phyloP scores from a whole-genome alignment of 1,140 invertebrate species.

The Bombyx mori region ASM3026992v2 NC_085108.1:1977001-1977500 shows the following conservation, averaged over 20 bases:
- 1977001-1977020: background rate
- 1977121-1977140: conserved; percentile 7
- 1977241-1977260: no score
- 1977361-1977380: no score
- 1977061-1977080: conserved; percentile 5
- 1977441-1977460: no score
- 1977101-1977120: conserved; percentile 14
- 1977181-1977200: background rate
- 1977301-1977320: conserved; percentile 7
- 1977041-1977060: conserved; percentile 21
- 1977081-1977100: conserved; percentile 5
- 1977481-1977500: no score
- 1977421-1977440: no score
- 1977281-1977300: conserved; percentile 16
- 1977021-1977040: conserved; percentile 3
- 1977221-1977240: background rate
- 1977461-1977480: no score
- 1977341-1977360: no score
- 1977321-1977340: conserved; percentile 1
- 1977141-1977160: conserved; percentile 2
- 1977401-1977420: no score
- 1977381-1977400: no score
- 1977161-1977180: background rate
- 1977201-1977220: background rate
- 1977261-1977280: conserved; percentile 10